These are phyloP conservation scores for Hippocampus zosterae DNA, from an alignment of 2,113 vertebrate species.

Conservation along the genomic window DNA sequence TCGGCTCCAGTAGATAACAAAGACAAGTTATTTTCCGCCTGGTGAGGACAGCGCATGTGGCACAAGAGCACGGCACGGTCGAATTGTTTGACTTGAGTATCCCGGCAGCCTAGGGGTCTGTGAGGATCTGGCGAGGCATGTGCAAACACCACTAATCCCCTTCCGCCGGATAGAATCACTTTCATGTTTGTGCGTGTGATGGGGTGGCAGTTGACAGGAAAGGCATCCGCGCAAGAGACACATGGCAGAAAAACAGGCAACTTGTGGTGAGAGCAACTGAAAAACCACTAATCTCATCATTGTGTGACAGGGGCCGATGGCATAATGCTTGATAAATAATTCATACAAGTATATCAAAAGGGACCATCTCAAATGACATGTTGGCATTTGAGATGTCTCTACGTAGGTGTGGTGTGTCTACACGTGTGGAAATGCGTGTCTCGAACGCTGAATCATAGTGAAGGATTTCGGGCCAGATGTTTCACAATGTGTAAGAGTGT, in stretches of 20 bases:
- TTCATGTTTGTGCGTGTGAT: slow-evolving; percentile 10
- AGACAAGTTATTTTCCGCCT: not conserved
- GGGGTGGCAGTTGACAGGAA: slow-evolving; percentile 7
- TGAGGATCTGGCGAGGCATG: slow-evolving; percentile 12
- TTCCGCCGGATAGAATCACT: not conserved
- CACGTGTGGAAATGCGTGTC: slow-evolving; percentile 47
- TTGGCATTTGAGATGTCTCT: slow-evolving; percentile 9
- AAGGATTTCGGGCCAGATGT: slow-evolving; percentile 25
- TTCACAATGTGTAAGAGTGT: not conserved
- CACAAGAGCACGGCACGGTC: not conserved
- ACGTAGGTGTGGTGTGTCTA: too few species aligned
- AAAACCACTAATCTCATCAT: not conserved
- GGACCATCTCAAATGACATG: slow-evolving; percentile 34
- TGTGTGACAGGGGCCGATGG: not conserved
- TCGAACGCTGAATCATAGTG: slow-evolving; percentile 10
- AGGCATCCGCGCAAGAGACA: not conserved
- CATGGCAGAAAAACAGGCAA: not conserved
- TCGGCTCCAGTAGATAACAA: not conserved
- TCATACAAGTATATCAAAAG: not conserved
- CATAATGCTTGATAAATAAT: not conserved
- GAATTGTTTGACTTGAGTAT: slow-evolving; percentile 23
- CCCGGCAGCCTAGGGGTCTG: slow-evolving; percentile 26
- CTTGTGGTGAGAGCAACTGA: not conserved
- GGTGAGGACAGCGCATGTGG: not conserved
- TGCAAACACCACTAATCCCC: slow-evolving; percentile 12